A percentile compares a stretch with the other conserved stretches of the same genome.
These are phyloP conservation scores for Lydus trimaculatus DNA, from an alignment of 2,888 invertebrate genomes.

Conservation along the genomic window DNA sequence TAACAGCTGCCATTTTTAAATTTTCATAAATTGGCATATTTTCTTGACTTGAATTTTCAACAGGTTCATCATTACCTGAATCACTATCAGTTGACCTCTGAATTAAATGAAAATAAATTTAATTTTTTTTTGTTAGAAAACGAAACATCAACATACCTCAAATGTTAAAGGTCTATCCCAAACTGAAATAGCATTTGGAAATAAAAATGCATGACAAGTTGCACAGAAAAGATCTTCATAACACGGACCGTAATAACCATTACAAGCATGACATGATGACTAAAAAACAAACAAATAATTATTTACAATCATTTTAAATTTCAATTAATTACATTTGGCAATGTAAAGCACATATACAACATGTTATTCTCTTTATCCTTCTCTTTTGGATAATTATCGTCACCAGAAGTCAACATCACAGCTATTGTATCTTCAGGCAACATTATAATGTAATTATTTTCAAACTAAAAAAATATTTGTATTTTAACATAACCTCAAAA, in stretches of 20 bases:
- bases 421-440: slow-evolving; percentile 33
- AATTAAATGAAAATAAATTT: slow-evolving; percentile 9
- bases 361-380: slow-evolving; percentile 10
- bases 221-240: slow-evolving; percentile 91
- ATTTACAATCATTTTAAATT: not conserved
- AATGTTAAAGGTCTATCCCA: slow-evolving; percentile 46
- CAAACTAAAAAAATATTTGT: not conserved
- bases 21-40: slow-evolving; percentile 29
- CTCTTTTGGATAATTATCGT: slow-evolving; percentile 18
- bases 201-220: slow-evolving; percentile 92
- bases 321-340: slow-evolving; percentile 26
- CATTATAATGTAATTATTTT: slow-evolving; percentile 6
- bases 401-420: slow-evolving; percentile 12
- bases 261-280: slow-evolving; percentile 80
- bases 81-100: slow-evolving; percentile 71
- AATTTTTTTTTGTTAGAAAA: not conserved
- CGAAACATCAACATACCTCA: slow-evolving; percentile 55
- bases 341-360: slow-evolving; percentile 4
- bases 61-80: slow-evolving; percentile 94
- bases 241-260: slow-evolving; percentile 91
- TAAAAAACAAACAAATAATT: slow-evolving; percentile 62
- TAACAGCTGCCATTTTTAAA: slow-evolving; percentile 29
- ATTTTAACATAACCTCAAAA: no score
- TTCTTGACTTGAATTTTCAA: slow-evolving; percentile 61
- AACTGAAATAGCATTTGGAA: slow-evolving; percentile 69